Evolutionary conservation across 2,113 vertebrate genomes (phyloP).

Genomic region (Vicugna pacos): DNA sequence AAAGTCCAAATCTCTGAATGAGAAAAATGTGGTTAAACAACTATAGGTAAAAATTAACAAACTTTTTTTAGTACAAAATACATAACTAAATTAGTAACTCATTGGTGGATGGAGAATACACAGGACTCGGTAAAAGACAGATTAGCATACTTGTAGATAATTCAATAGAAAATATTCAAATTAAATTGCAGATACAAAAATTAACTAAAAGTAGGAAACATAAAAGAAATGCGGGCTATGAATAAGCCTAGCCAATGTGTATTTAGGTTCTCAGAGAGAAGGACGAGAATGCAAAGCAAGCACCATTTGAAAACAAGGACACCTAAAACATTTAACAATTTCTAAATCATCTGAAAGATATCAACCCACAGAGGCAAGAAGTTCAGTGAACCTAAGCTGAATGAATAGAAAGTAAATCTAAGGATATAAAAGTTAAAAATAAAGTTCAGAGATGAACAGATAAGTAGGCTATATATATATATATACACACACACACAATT

Average conservation of each 20-base stretch:
- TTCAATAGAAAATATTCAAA: background rate
- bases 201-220: background rate
- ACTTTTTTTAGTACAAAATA: rapidly evolving
- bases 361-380: background rate
- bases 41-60: background rate
- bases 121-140: background rate
- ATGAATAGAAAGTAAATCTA: background rate
- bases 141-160: background rate
- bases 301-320: background rate
- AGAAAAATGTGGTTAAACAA: background rate
- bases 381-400: background rate
- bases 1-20: background rate
- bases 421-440: background rate
- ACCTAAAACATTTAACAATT: background rate
- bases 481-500: too few species aligned
- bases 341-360: background rate
- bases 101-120: background rate
- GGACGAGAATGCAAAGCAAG: background rate
- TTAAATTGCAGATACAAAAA: background rate
- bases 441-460: background rate
- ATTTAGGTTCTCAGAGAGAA: background rate
- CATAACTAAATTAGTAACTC: background rate
- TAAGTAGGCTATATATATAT: too few species aligned
- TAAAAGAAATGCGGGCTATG: background rate
- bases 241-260: background rate